phyloP scores from a whole-genome alignment of 1,140 invertebrate genomes.

The Drosophila jambulina region DNA sequence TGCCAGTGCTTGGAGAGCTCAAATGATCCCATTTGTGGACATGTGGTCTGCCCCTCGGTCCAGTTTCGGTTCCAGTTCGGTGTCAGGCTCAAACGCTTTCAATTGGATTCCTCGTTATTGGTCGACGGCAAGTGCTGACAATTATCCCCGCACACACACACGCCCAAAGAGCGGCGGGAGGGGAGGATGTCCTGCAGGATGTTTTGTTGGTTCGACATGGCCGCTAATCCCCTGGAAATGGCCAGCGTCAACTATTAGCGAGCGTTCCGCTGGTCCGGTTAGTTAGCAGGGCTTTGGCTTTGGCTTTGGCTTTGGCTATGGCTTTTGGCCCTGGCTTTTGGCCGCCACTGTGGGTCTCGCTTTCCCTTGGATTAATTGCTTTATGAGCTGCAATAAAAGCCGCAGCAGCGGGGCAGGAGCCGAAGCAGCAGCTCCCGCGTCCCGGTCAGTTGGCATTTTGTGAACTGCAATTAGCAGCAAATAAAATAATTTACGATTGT shows the following conservation, averaged over 20 bases:
- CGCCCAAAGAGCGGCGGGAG: background rate
- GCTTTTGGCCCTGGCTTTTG: conserved; percentile 6
- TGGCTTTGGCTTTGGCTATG: conserved; percentile 29
- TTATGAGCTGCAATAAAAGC: conserved; percentile 80
- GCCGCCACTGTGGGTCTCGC: background rate
- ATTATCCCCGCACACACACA: conserved; percentile 29
- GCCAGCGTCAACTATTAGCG: conserved; percentile 67
- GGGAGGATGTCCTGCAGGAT: conserved; percentile 10
- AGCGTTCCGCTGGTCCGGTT: conserved; percentile 31
- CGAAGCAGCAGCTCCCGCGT: background rate
- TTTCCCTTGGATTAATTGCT: conserved; percentile 66
- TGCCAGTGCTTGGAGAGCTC: background rate
- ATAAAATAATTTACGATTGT: conserved; percentile 84
- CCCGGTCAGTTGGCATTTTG: conserved; percentile 54
- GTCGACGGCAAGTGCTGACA: conserved; percentile 61
- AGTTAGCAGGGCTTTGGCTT: conserved; percentile 47
- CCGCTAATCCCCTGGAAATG: conserved; percentile 67
- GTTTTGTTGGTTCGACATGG: conserved; percentile 33
- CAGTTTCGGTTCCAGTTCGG: conserved; percentile 6
- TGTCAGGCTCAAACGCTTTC: conserved; percentile 48
- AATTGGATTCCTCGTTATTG: conserved; percentile 62
- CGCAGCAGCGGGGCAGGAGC: background rate
- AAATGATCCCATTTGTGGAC: conserved; percentile 36
- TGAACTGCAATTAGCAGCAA: conserved; percentile 83
- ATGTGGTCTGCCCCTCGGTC: conserved; percentile 27